phyloP scores from a whole-genome alignment of 1,140 invertebrate species.

The Aphidius ervi region DNA sequence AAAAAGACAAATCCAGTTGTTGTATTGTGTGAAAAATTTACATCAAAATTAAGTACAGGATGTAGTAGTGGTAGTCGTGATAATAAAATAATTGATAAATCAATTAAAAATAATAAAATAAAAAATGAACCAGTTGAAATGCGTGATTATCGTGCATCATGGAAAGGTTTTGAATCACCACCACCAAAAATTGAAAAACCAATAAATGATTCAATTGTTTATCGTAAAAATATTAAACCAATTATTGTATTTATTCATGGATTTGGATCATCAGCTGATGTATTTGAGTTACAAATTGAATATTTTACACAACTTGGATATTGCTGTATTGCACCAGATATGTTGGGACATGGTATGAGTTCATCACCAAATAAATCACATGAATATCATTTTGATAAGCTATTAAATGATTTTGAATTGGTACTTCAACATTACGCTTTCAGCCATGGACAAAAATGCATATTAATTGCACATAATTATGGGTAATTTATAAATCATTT shows the following conservation, averaged over 20 bases:
- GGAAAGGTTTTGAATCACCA: constrained; percentile 6
- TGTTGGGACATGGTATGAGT: constrained; percentile 71
- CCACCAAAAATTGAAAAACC: constrained; percentile 27
- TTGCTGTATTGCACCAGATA: constrained; percentile 67
- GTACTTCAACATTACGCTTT: constrained; percentile 62
- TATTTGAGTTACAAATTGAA: constrained; percentile 62
- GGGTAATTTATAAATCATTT: constrained; percentile 37
- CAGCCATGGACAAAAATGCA: constrained; percentile 44
- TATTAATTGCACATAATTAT: constrained; percentile 50
- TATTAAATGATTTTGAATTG: constrained; percentile 59
- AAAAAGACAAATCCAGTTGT: constrained; percentile 37
- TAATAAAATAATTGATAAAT: not conserved
- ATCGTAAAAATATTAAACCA: constrained; percentile 50
- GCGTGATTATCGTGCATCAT: constrained; percentile 11
- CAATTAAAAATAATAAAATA: constrained; percentile 1
- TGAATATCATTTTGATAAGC: constrained; percentile 64
- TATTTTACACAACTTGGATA: constrained; percentile 62
- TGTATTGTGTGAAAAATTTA: constrained; percentile 28
- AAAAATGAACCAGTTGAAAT: constrained; percentile 14
- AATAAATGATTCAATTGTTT: constrained; percentile 24
- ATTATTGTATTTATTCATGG: constrained; percentile 69
- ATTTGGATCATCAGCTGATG: constrained; percentile 67
- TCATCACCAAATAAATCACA: constrained; percentile 57
- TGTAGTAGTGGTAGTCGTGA: not conserved
- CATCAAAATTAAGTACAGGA: constrained; percentile 13